Evolutionary conservation across 2,888 invertebrate species (phyloP), one percentile per base, ranked within the genome.

Genomic region (Lypha dubia): DNA sequence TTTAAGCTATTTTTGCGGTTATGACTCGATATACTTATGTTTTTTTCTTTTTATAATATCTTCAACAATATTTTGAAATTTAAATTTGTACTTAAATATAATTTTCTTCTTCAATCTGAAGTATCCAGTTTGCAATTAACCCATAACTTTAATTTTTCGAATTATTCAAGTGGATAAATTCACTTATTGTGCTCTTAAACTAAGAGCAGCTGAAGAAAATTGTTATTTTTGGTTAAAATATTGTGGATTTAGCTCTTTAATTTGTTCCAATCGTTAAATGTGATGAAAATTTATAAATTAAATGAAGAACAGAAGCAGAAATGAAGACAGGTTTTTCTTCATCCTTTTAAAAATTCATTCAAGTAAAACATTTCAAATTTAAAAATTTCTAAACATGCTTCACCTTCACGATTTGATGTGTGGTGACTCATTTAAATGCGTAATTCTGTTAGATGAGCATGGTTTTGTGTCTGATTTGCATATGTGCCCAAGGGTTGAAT

Each of bases 101-200:
- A 49, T 32, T 49, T 49, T 15, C 4, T 49, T 1, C 32, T 65
- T 49, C 0, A 49, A 17, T 13, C 32, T 49, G 0, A 32, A 65
- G 65, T 63, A 15, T 15, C 15, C 17, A 9, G 15, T 67, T 51
- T 17, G 32, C 17, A 11, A n/a, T 32, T 58, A 44, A 28, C 28
- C 28, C 56, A 44, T 71, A 32, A 58, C 20, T 58, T 32, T 8
- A 60, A 24, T n/a, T 60, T 35, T 17, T 17, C 0, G 0, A 35
- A 38, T 62, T 35, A 49, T 62, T 62, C 11, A 71, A 60, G n/a
- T 71, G 46, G 17, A 60, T 22, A 49, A 22, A 20, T 73, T 73
- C 62, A 7, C 11, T 35, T 3, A 49, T 13, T 73, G 35, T 38
- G 35, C 24, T n/a, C 17, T 60, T 24, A 58, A 58, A 71, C 20